These are phyloP conservation scores for Brienomyrus longianalis DNA, from an alignment of 2,113 vertebrate genomes.

Conservation along the genomic window DNA sequence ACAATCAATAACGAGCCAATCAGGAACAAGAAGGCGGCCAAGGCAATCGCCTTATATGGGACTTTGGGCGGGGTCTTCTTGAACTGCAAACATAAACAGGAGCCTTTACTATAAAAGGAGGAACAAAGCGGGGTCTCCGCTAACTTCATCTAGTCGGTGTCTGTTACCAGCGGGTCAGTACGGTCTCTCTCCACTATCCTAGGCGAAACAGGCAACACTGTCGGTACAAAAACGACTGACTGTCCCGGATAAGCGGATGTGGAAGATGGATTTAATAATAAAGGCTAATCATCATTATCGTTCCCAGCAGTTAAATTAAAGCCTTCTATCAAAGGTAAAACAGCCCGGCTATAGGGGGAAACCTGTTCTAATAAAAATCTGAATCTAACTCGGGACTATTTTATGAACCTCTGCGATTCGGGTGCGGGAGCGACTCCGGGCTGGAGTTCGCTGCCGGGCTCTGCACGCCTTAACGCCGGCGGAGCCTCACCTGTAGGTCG, in stretches of 20 bases:
- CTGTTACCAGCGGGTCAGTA: neutral
- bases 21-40: slow-evolving; percentile 83
- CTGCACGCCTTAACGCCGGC: neutral
- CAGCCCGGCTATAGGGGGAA: neutral
- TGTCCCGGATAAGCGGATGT: neutral
- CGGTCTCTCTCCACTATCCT: neutral
- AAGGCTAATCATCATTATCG: neutral
- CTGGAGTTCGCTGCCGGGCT: neutral
- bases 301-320: neutral
- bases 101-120: neutral
- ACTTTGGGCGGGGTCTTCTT: slow-evolving; percentile 89
- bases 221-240: neutral
- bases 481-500: slow-evolving; percentile 79
- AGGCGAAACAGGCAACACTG: neutral
- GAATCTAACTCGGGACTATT: neutral
- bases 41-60: slow-evolving; percentile 86
- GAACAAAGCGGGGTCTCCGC: neutral
- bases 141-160: neutral
- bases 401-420: neutral
- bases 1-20: slow-evolving; percentile 84
- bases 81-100: slow-evolving; percentile 63
- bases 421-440: neutral
- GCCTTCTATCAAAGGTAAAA: neutral
- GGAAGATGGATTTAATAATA: neutral
- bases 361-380: neutral